phyloP scores from a whole-genome alignment of 2,888 invertebrate genomes.

The Caradrina kadenii region DNA sequence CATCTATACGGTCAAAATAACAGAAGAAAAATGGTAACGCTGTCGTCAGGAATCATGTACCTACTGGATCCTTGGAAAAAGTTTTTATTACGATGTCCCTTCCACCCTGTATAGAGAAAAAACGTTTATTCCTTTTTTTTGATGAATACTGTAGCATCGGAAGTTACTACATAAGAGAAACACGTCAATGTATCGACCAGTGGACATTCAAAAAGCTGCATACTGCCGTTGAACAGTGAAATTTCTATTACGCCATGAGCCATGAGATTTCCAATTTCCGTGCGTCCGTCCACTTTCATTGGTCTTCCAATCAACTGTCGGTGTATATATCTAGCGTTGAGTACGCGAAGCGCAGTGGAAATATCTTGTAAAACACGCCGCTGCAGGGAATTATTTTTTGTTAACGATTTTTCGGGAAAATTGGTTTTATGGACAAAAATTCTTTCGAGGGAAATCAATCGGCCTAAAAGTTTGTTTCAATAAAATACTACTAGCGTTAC shows the following conservation, averaged over 20 bases:
- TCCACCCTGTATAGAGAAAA: no score
- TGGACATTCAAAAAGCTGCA: slow-evolving; percentile 45
- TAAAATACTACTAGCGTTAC: no score
- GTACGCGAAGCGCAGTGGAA: slow-evolving; percentile 5
- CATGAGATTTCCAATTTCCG: slow-evolving; percentile 68
- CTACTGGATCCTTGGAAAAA: no score
- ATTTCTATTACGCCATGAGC: slow-evolving; percentile 64
- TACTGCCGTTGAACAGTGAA: slow-evolving; percentile 50
- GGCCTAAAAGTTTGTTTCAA: background rate
- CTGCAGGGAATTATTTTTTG: background rate
- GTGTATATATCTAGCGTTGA: background rate
- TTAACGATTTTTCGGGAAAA: background rate
- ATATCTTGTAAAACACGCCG: slow-evolving; percentile 4
- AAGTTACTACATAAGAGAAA: slow-evolving; percentile 3
- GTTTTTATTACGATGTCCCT: no score
- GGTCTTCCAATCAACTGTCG: slow-evolving; percentile 58
- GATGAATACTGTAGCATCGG: background rate
- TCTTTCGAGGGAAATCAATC: background rate
- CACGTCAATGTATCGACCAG: background rate
- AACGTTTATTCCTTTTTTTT: background rate
- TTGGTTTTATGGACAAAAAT: background rate
- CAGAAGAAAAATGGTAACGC: no score
- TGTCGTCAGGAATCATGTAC: no score
- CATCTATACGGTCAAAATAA: no score
- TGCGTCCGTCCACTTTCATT: slow-evolving; percentile 54